A percentile compares a stretch with the other conserved stretches of the same genome.
Evolutionary conservation across 1,140 invertebrate species (phyloP).

Genomic region (Pseudachorutes palmiensis): DNA sequence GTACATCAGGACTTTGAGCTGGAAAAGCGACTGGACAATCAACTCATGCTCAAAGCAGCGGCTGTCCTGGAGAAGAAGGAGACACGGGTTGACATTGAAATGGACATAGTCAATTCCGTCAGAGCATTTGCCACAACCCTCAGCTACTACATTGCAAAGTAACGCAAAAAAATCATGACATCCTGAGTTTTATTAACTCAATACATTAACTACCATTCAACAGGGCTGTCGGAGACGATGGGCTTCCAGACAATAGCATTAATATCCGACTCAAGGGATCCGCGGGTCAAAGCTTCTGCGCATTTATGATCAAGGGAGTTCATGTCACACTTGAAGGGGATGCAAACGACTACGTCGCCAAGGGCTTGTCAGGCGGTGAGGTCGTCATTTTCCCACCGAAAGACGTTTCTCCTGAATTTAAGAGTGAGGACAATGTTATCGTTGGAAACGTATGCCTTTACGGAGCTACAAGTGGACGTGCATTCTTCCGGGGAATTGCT

Average conservation of each 20-base stretch:
- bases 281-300: conserved; percentile 98
- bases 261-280: conserved; percentile 81
- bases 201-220: too few relatives aligned
- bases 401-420: conserved; percentile 60
- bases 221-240: conserved; percentile 79
- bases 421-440: conserved; percentile 90
- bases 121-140: conserved; percentile 87
- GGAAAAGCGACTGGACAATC: conserved; percentile 78
- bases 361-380: conserved; percentile 90
- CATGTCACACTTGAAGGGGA: conserved; percentile 89
- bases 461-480: conserved; percentile 87
- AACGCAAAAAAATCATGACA: too few relatives aligned
- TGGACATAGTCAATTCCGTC: conserved; percentile 83
- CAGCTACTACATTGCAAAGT: conserved; percentile 89
- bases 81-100: conserved; percentile 60
- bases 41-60: conserved; percentile 64
- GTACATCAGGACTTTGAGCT: conserved; percentile 81
- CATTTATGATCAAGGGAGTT: conserved; percentile 88
- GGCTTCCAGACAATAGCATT: conserved; percentile 76
- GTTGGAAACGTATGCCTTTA: conserved; percentile 98
- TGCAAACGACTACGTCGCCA: conserved; percentile 86
- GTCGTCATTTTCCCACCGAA: conserved; percentile 90
- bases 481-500: conserved; percentile 92
- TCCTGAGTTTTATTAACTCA: too few relatives aligned
- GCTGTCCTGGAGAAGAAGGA: conserved; percentile 65